A percentile compares a stretch with the other conserved stretches of the same genome.
These are phyloP conservation scores for Aplocera efformata DNA, from an alignment of 2,888 invertebrate genomes.

Conservation along the genomic window DNA sequence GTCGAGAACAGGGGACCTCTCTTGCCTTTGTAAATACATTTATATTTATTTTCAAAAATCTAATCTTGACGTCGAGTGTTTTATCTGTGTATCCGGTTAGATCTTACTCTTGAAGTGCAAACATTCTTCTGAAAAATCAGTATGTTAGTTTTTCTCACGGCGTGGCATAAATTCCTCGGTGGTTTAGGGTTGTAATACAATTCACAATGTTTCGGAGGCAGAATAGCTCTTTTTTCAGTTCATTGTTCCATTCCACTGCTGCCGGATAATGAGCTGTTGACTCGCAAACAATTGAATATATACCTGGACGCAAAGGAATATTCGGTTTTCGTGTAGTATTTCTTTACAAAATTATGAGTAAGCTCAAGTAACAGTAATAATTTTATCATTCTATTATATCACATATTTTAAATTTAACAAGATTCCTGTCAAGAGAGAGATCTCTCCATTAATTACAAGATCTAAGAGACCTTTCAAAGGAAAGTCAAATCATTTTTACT, in stretches of 20 bases:
- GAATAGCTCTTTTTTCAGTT: too few species aligned
- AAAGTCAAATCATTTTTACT: conserved; percentile 59
- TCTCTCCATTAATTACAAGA: conserved; percentile 48
- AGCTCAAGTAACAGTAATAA: too few species aligned
- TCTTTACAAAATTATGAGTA: too few species aligned
- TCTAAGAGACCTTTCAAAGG: conserved; percentile 44
- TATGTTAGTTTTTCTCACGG: conserved; percentile 65
- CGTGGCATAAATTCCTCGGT: conserved; percentile 14
- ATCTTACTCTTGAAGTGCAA: conserved; percentile 42
- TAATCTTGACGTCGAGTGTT: conserved; percentile 50
- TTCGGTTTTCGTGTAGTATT: too few species aligned
- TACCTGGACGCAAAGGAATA: too few species aligned
- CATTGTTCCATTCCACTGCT: too few species aligned
- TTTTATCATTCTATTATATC: too few species aligned
- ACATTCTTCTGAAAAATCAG: conserved; percentile 32
- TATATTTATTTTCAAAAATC: conserved; percentile 31
- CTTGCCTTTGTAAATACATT: conserved; percentile 24
- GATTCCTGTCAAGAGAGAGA: conserved; percentile 29
- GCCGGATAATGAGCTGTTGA: too few species aligned
- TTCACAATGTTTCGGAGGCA: conserved; percentile 4
- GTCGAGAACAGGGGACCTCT: conserved; percentile 30
- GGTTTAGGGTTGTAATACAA: conserved; percentile 10
- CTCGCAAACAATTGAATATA: too few species aligned
- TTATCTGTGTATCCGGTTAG: conserved; percentile 65
- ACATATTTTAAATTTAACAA: conserved; percentile 20